phyloP scores from a whole-genome alignment of 2,113 vertebrate species.

The Nycticebus coucang region DNA sequence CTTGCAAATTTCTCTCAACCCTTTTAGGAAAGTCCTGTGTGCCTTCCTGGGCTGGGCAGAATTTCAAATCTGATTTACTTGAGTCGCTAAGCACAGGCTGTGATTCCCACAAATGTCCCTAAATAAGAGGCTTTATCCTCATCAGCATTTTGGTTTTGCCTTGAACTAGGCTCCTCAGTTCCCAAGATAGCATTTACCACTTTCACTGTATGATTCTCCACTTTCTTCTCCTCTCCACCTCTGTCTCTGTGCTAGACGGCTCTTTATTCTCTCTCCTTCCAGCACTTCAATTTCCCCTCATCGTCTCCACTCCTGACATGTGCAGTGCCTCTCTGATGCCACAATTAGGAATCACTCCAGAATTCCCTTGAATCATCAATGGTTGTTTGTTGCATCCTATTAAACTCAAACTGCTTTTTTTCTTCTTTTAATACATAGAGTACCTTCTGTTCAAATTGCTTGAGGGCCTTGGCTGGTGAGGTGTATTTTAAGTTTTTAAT shows the following conservation, averaged over 20 bases:
- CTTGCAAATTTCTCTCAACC: conserved; percentile 36
- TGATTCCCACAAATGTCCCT: conserved; percentile 76
- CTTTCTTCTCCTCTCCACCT: too few relatives aligned
- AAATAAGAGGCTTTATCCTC: conserved; percentile 67
- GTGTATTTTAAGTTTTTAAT: conserved; percentile 62
- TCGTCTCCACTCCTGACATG: not conserved
- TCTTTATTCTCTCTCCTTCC: not conserved
- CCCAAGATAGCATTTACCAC: conserved; percentile 45
- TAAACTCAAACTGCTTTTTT: conserved; percentile 35
- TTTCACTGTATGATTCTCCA: fast-evolving
- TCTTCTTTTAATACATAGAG: conserved; percentile 55
- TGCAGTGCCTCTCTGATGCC: not conserved
- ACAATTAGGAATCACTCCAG: conserved; percentile 66
- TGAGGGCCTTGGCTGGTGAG: conserved; percentile 26
- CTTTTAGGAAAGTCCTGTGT: not conserved
- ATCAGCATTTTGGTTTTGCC: conserved; percentile 69
- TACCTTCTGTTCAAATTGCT: conserved; percentile 53
- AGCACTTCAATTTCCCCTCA: not conserved
- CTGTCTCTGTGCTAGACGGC: fast-evolving
- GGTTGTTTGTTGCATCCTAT: not conserved
- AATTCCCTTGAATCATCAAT: not conserved
- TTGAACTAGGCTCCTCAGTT: conserved; percentile 62
- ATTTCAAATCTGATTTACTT: conserved; percentile 78
- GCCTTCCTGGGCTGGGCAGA: conserved; percentile 62
- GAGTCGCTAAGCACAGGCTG: conserved; percentile 56